phyloP scores from a whole-genome alignment of 2,888 invertebrate genomes.

The Subacronicta megacephala region DNA sequence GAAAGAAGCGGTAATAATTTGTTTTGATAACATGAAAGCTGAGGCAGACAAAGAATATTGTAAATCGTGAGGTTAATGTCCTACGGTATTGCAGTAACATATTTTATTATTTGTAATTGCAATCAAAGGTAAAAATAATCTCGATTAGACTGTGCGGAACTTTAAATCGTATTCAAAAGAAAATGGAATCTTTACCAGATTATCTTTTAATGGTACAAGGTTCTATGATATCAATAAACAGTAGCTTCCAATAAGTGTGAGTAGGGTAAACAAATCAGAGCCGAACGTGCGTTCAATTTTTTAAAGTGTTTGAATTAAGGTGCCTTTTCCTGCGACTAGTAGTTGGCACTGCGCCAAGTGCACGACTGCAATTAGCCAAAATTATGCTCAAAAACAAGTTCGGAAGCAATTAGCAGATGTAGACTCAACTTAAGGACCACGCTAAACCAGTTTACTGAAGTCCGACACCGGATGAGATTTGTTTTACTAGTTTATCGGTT shows the following conservation, averaged over 20 bases:
- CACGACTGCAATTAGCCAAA: conserved; percentile 86
- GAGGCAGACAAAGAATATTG: not conserved
- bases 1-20: conserved; percentile 1
- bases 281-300: conserved; percentile 50
- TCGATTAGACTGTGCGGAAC: not conserved
- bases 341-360: conserved; percentile 79
- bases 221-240: conserved; percentile 25
- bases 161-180: conserved; percentile 2
- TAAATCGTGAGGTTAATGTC: not conserved
- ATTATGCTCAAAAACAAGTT: conserved; percentile 88
- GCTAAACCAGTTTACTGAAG: conserved; percentile 73
- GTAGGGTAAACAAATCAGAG: conserved; percentile 62
- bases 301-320: conserved; percentile 74
- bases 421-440: conserved; percentile 76
- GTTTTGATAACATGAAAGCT: not conserved
- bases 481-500: conserved; percentile 63
- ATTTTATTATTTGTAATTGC: no score
- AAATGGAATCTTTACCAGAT: conserved; percentile 14
- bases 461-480: conserved; percentile 67
- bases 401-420: conserved; percentile 86
- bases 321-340: conserved; percentile 71
- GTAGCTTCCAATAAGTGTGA: conserved; percentile 38
- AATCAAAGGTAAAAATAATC: not conserved
- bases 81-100: not conserved
- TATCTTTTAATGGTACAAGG: conserved; percentile 21